Percentiles rank a stretch among this genome's conserved stretches.
phyloP scores from a whole-genome alignment of 1,140 invertebrate species.

The Drosophila oshimai region DNA sequence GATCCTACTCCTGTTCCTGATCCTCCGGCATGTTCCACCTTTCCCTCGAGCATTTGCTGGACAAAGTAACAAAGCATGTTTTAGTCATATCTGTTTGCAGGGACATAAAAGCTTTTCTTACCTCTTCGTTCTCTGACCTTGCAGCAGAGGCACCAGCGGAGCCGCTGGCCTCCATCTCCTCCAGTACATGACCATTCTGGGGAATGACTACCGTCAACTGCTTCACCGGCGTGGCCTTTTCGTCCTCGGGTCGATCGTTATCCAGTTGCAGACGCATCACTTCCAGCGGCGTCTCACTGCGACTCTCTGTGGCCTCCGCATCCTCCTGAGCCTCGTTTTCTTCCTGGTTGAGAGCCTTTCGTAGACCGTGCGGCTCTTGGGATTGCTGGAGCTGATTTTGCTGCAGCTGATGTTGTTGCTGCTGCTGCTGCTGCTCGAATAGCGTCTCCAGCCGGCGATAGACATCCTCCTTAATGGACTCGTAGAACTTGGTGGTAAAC shows the following conservation, averaged over 20 bases:
- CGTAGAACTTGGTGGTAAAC: slow-evolving; percentile 86
- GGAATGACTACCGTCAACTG: not conserved
- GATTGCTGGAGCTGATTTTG: slow-evolving; percentile 13
- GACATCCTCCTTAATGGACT: slow-evolving; percentile 86
- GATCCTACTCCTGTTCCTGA: not conserved
- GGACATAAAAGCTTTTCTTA: slow-evolving; percentile 9
- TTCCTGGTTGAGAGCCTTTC: slow-evolving; percentile 57
- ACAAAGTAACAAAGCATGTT: slow-evolving; percentile 4
- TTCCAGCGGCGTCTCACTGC: slow-evolving; percentile 47
- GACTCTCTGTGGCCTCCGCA: slow-evolving; percentile 59
- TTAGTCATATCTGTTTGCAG: not conserved
- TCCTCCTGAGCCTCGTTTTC: not conserved
- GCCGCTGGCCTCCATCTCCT: slow-evolving; percentile 16
- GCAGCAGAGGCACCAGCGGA: not conserved
- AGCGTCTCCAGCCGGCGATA: slow-evolving; percentile 88
- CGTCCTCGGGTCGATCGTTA: slow-evolving; percentile 66
- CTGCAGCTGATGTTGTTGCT: slow-evolving; percentile 79
- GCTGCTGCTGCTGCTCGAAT: slow-evolving; percentile 86
- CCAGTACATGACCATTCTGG: slow-evolving; percentile 4
- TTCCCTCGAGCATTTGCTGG: slow-evolving; percentile 44
- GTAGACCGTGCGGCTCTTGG: slow-evolving; percentile 80
- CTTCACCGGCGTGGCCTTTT: slow-evolving; percentile 21
- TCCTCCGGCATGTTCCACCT: slow-evolving; percentile 6
- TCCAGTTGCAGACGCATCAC: slow-evolving; percentile 22
- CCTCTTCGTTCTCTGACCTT: slow-evolving; percentile 35